Percentiles rank a stretch among this genome's conserved stretches.
phyloP scores from a whole-genome alignment of 2,113 vertebrate genomes.

The Eurypyga helias region DNA sequence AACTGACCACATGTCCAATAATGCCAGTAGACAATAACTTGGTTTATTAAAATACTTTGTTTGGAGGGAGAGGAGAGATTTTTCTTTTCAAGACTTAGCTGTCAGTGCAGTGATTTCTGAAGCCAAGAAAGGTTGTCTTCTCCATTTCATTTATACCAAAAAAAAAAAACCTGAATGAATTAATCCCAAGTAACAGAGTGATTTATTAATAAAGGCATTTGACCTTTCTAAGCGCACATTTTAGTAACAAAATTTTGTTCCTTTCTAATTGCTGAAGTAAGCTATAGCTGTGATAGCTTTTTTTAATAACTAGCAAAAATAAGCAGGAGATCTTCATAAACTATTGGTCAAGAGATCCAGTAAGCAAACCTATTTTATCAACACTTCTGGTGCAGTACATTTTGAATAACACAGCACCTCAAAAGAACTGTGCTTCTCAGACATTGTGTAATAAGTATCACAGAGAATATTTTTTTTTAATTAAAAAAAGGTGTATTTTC shows the following conservation, averaged over 20 bases:
- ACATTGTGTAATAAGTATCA: background rate
- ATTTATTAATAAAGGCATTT: constrained; percentile 38
- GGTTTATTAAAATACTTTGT: constrained; percentile 74
- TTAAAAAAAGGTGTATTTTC: background rate
- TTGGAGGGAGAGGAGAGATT: background rate
- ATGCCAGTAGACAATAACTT: constrained; percentile 79
- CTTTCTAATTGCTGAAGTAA: background rate
- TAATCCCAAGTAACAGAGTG: constrained; percentile 1
- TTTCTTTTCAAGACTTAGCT: constrained; percentile 13
- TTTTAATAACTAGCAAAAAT: background rate
- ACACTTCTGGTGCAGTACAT: background rate
- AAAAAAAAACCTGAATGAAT: background rate
- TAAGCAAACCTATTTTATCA: background rate
- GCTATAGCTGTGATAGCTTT: background rate
- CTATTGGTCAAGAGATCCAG: background rate
- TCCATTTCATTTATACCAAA: constrained; percentile 23
- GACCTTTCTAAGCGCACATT: constrained; percentile 1
- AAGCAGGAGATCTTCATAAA: background rate
- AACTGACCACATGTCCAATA: constrained; percentile 92
- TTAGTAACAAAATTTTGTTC: background rate
- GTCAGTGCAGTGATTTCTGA: constrained; percentile 20
- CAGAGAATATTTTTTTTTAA: background rate
- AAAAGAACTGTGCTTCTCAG: background rate
- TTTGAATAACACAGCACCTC: background rate
- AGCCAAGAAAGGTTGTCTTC: constrained; percentile 39